A percentile compares a stretch with the other conserved stretches of the same genome.
phyloP scores from a whole-genome alignment of 2,888 invertebrate species.

The Meghimatium bilineatum region DNA sequence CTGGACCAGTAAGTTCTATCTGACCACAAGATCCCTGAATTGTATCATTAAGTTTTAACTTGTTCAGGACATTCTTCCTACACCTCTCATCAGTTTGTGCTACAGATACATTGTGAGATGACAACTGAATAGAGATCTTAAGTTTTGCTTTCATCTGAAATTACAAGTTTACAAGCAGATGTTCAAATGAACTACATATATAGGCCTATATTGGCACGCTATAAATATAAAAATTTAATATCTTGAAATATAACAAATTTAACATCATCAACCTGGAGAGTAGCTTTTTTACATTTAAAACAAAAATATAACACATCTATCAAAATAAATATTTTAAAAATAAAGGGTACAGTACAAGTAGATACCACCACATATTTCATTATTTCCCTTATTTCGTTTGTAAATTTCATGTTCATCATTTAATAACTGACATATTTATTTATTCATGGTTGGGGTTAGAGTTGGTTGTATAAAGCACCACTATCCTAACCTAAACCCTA shows the following conservation, averaged over 20 bases:
- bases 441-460: no score
- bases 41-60: constrained; percentile 32
- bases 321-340: no score
- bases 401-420: no score
- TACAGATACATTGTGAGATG: not conserved
- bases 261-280: not conserved
- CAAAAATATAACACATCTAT: no score
- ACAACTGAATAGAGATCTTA: constrained; percentile 27
- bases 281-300: no score
- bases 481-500: no score
- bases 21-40: constrained; percentile 15
- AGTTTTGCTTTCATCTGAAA: constrained; percentile 41
- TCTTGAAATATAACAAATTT: not conserved
- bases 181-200: not conserved
- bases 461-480: no score
- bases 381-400: no score
- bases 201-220: not conserved
- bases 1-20: constrained; percentile 28
- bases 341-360: no score
- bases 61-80: constrained; percentile 2
- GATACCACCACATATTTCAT: no score
- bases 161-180: not conserved
- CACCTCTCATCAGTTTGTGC: constrained; percentile 10
- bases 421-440: no score
- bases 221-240: not conserved